Evolutionary conservation across 1,140 invertebrate genomes (phyloP).

Genomic region (Calycopis cecrops): DNA sequence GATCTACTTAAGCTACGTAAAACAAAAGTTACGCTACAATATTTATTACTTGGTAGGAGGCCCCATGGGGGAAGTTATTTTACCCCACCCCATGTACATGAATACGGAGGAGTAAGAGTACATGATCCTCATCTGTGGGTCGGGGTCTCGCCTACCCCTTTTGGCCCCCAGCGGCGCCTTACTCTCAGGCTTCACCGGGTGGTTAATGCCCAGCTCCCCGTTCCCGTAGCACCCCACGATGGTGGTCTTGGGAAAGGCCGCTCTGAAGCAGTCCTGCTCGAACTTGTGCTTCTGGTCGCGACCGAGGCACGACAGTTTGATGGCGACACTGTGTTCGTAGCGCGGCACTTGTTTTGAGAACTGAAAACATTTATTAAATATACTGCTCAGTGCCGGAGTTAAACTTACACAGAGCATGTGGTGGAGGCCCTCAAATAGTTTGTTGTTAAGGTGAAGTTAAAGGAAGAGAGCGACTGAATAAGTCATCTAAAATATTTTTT

Average conservation of each 20-base stretch:
- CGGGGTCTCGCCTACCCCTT: constrained; percentile 28
- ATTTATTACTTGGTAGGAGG: constrained; percentile 11
- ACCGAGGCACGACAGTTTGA: constrained; percentile 68
- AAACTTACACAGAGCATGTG: too few relatives aligned
- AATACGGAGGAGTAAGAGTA: constrained; percentile 63
- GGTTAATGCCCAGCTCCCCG: constrained; percentile 55
- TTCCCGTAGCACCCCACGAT: constrained; percentile 60
- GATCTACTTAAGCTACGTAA: too few relatives aligned
- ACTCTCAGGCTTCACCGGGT: constrained; percentile 25
- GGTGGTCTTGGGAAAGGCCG: constrained; percentile 53
- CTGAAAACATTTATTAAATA: constrained; percentile 35
- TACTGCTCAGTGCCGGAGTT: too few relatives aligned
- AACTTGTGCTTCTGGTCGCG: constrained; percentile 49
- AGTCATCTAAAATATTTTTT: too few relatives aligned
- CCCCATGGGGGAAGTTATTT: constrained; percentile 21
- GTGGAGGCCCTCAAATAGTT: too few relatives aligned
- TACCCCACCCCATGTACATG: constrained; percentile 63
- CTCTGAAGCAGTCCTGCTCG: constrained; percentile 53
- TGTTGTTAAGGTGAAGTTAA: too few relatives aligned
- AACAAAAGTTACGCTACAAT: too few relatives aligned
- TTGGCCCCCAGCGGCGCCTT: constrained; percentile 25
- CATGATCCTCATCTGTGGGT: constrained; percentile 44
- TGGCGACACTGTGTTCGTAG: constrained; percentile 52
- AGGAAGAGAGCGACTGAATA: too few relatives aligned
- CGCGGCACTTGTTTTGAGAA: constrained; percentile 54